phyloP scores from a whole-genome alignment of 2,797 vertebrate genomes.

The Todus mexicanus region DNA sequence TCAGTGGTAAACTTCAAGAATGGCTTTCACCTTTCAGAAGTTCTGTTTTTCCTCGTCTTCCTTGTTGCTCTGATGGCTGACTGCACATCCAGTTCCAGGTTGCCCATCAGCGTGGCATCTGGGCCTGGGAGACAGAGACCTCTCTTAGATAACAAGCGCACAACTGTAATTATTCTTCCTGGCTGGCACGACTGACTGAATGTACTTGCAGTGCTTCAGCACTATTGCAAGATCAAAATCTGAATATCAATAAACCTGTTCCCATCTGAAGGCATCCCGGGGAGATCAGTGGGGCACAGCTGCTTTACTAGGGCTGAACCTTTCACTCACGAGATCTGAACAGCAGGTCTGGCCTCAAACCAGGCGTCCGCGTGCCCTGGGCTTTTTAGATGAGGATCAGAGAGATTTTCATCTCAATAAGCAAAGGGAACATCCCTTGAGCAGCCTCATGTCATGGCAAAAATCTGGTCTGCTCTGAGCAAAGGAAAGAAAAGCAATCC shows the following conservation, averaged over 20 bases:
- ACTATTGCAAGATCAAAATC: not conserved
- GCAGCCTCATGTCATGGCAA: not conserved
- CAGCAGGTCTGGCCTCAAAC: not conserved
- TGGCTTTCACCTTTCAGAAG: not conserved
- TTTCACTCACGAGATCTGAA: not conserved
- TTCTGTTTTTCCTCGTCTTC: not conserved
- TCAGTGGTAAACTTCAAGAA: not conserved
- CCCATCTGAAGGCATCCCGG: not conserved
- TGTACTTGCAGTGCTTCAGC: not conserved
- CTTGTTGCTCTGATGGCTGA: not conserved
- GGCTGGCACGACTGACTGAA: rapidly evolving
- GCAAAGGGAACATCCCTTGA: not conserved
- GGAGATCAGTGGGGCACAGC: not conserved
- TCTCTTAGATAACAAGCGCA: not conserved
- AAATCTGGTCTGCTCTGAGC: not conserved
- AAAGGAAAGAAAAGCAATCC: not conserved
- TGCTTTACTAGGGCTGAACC: not conserved
- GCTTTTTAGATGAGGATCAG: not conserved
- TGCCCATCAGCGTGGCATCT: not conserved
- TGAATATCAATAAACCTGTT: not conserved
- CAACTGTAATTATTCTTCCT: not conserved
- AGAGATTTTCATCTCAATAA: not conserved
- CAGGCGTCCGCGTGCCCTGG: rapidly evolving
- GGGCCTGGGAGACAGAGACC: not conserved
- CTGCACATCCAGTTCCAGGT: not conserved